Conservation (phyloP, 2,113 vertebrate genomes). For the Ophthalmolycus amberensis region DNA sequence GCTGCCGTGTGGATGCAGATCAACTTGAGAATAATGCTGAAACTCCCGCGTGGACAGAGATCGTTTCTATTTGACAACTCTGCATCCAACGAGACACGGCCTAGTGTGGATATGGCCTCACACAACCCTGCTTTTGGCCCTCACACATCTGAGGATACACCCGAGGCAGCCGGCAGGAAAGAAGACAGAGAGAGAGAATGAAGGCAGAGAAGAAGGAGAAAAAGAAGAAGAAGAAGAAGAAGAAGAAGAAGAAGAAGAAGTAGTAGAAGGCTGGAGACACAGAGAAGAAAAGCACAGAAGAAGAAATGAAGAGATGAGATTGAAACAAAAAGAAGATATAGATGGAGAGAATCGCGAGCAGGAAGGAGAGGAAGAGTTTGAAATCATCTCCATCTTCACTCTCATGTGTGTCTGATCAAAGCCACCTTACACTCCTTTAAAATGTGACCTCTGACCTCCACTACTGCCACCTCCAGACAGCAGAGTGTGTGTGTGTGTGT, state of each 20-base stretch:
- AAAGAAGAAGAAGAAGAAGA: constrained; percentile 14
- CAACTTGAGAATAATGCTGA: too few species aligned
- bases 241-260: too few species aligned
- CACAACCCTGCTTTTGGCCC: constrained; percentile 69
- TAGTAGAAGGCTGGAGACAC: too few species aligned
- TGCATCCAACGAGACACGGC: too few species aligned
- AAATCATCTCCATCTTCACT: constrained; percentile 24
- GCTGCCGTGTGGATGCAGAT: too few species aligned
- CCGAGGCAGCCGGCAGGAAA: constrained; percentile 55
- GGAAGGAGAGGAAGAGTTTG: background rate
- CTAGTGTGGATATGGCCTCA: too few species aligned
- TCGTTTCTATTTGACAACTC: too few species aligned
- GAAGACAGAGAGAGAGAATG: constrained; percentile 34
- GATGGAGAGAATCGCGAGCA: background rate
- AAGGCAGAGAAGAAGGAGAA: constrained; percentile 43
- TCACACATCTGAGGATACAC: constrained; percentile 69
- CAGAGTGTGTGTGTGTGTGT: constrained; percentile 34
- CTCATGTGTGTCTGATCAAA: constrained; percentile 57
- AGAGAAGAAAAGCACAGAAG: background rate
- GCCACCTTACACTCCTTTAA: constrained; percentile 32
- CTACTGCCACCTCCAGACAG: constrained; percentile 38
- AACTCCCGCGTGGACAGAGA: too few species aligned
- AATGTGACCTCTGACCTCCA: constrained; percentile 52
- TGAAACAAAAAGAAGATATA: background rate
- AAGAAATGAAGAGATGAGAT: background rate